phyloP scores from a whole-genome alignment of 2,797 vertebrate species.

The Atherinosoma microstoma region DNA sequence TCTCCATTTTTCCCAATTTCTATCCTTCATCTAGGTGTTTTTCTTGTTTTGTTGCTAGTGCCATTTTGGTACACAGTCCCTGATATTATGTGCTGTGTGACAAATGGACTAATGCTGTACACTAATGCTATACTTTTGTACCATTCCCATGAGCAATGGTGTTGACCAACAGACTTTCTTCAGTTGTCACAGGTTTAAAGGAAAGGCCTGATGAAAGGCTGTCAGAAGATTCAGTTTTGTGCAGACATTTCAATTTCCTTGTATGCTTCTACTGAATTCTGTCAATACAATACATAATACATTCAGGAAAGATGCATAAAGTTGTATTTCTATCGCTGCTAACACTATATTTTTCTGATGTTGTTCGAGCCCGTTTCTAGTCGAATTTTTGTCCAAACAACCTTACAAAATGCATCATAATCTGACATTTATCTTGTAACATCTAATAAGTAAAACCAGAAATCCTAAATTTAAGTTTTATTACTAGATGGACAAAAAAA shows the following conservation, averaged over 20 bases:
- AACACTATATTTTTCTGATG: background rate
- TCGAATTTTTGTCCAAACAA: background rate
- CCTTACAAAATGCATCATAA: background rate
- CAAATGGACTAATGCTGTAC: constrained; percentile 48
- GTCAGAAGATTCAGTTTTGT: constrained; percentile 40
- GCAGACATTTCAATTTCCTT: constrained; percentile 41
- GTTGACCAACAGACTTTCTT: constrained; percentile 40
- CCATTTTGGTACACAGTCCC: constrained; percentile 49
- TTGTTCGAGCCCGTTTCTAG: background rate
- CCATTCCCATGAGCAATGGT: constrained; percentile 20
- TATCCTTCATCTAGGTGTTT: constrained; percentile 44
- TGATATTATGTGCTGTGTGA: constrained; percentile 39
- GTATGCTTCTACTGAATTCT: constrained; percentile 11
- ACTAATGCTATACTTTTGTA: constrained; percentile 54
- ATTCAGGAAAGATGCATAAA: constrained; percentile 27
- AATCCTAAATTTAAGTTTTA: background rate
- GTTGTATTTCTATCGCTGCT: constrained; percentile 4
- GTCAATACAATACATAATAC: constrained; percentile 34
- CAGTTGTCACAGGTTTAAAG: constrained; percentile 41
- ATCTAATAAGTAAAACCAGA: background rate
- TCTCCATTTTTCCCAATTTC: constrained; percentile 31
- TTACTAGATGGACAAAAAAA: background rate
- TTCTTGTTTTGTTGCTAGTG: constrained; percentile 40
- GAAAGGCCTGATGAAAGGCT: constrained; percentile 33
- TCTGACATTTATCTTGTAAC: background rate